A percentile compares a stretch with the other conserved stretches of the same genome.
phyloP scores from a whole-genome alignment of 2,888 invertebrate genomes.

The Apoderus coryli region DNA sequence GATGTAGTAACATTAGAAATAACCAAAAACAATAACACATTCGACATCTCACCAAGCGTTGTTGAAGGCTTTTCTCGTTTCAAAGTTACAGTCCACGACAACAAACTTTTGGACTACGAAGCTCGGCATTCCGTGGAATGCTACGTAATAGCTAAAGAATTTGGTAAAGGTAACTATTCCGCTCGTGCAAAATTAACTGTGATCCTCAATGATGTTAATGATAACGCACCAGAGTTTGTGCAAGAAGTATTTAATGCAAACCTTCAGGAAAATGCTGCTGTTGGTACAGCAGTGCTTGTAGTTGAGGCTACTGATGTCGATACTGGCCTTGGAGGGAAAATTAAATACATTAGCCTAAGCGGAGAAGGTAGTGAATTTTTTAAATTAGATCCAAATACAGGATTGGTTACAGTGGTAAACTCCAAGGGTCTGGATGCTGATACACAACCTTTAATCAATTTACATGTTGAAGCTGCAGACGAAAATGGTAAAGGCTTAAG shows the following conservation, averaged over 20 bases:
- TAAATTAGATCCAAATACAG: conserved; percentile 60
- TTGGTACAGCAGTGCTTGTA: conserved; percentile 31
- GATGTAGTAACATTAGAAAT: conserved; percentile 68
- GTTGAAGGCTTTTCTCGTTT: conserved; percentile 58
- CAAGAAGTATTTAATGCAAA: conserved; percentile 58
- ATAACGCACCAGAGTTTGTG: conserved; percentile 71
- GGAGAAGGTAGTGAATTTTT: conserved; percentile 60
- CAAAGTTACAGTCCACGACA: conserved; percentile 70
- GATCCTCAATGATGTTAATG: conserved; percentile 73
- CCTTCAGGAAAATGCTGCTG: conserved; percentile 67
- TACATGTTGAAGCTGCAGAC: conserved; percentile 79
- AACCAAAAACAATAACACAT: conserved; percentile 71
- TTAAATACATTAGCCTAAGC: conserved; percentile 19
- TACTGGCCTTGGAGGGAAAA: conserved; percentile 56
- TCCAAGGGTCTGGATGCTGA: conserved; percentile 73
- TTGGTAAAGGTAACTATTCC: conserved; percentile 60
- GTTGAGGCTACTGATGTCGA: conserved; percentile 75
- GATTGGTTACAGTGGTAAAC: conserved; percentile 65
- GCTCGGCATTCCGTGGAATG: conserved; percentile 52
- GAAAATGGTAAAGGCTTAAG: conserved; percentile 68
- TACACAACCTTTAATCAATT: conserved; percentile 55
- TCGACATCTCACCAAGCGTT: conserved; percentile 73
- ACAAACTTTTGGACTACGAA: conserved; percentile 74
- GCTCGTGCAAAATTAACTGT: conserved; percentile 63
- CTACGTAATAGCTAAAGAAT: conserved; percentile 66